These are phyloP conservation scores for Ageneiosus marmoratus DNA, from an alignment of 2,113 vertebrate genomes.

Conservation along the genomic window DNA sequence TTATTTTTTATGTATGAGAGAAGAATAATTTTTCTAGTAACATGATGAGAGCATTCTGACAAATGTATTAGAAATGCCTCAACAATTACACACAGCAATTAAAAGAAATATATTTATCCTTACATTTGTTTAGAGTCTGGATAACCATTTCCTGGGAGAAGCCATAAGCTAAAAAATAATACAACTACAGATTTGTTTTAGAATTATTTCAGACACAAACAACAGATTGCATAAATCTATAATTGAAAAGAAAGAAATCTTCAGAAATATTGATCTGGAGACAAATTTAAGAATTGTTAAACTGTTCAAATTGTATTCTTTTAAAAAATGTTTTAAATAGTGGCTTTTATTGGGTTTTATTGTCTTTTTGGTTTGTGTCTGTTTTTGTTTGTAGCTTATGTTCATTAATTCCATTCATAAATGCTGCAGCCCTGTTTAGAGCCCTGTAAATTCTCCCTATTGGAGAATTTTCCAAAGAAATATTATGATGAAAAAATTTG, in stretches of 20 bases:
- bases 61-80: neutral
- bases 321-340: neutral
- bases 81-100: neutral
- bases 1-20: neutral
- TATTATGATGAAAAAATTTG: neutral
- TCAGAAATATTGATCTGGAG: neutral
- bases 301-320: neutral
- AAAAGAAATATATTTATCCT: neutral
- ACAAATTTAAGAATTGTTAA: neutral
- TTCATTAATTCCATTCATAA: neutral
- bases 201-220: constrained; percentile 4
- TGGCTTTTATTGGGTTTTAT: neutral
- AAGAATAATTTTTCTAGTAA: neutral
- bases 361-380: neutral
- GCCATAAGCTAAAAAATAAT: neutral
- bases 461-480: neutral
- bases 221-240: neutral
- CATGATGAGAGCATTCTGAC: neutral
- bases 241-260: neutral
- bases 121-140: neutral
- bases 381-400: neutral
- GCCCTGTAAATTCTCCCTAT: no score
- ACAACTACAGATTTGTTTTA: neutral
- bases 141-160: neutral
- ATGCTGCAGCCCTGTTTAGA: constrained; percentile 10